Evolutionary conservation across 2,113 vertebrate genomes (phyloP), one percentile per base, ranked within the genome.

Genomic region (Tachycineta bicolor): DNA sequence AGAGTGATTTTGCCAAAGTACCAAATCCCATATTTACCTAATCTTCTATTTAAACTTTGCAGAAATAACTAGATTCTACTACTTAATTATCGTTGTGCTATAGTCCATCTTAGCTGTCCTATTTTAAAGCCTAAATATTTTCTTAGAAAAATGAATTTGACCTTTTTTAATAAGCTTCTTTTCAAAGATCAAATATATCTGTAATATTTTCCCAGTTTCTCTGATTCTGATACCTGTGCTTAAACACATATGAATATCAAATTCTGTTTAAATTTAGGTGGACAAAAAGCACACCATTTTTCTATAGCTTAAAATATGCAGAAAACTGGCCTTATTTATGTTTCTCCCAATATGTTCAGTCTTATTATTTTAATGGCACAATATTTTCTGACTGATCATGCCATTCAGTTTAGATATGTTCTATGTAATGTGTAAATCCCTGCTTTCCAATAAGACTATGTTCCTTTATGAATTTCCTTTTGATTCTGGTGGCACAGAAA

Each of bases 131-230:
- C 74, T 89, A 85, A 90, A 83, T 93, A 83, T 96, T 94, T 93
- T 94, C 83, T 90, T 82, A 84, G 34, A 81, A 55, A 90, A 87
- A 95, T 92, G 39, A 87, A 96, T 11, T 41, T 94, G 83, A 88
- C 77, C 41, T 28, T 82, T 90, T 93, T 71, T 76, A 95, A 92
- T 87, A 92, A 65, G 56, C 21, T 89, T 89, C 37, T 89, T 86
- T 79, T 62, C 41, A 69, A 91, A 87, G 58, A 87, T 58, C 77
- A 90, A 87, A 78, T 83, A 63, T 20, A 58, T 52, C 63, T 91
- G 12, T 77, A 74, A 62, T 60, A 64, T 85, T 94, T 93, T 80
- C 39, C 83, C 52, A 59, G 0, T 81, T 84, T 87, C 52, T 82
- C 50, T 31, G 64, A 74, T 34, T 79, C 34, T 79, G 21, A 50